These are phyloP conservation scores for Mesocentrotus franciscanus DNA, from an alignment of 53 echinoderm and acorn worm genomes.

Conservation along the genomic window DNA sequence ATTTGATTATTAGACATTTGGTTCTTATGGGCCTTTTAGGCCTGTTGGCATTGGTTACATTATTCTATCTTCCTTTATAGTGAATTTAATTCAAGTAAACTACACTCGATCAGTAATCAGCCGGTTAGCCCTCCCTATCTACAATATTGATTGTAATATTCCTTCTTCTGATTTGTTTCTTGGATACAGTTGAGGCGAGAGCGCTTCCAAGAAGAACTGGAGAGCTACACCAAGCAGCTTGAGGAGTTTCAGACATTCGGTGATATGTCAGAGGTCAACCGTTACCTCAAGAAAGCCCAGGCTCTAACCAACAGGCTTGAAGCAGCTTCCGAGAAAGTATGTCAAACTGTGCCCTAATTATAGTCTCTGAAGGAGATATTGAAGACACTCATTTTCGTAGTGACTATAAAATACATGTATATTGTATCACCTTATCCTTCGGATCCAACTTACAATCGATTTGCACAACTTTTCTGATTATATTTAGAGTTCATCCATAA, in stretches of 20 bases:
- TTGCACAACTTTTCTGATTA: no score
- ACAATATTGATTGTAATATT: not conserved
- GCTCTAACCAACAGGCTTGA: conserved; percentile 93
- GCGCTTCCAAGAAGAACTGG: conserved; percentile 93
- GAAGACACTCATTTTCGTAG: not conserved
- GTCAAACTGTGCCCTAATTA: not conserved
- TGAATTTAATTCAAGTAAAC: not conserved
- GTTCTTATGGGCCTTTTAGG: not conserved
- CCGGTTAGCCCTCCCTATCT: not conserved
- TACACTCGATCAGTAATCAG: not conserved
- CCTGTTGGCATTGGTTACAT: not conserved
- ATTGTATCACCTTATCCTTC: no score
- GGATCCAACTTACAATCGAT: no score
- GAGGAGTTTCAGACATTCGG: conserved; percentile 95
- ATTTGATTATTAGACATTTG: not conserved
- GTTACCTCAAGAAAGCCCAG: conserved; percentile 98
- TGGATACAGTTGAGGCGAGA: conserved; percentile 83
- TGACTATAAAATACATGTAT: not conserved
- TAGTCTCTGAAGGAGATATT: not conserved
- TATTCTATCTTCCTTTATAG: not conserved
- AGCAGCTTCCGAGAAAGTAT: conserved; percentile 88
- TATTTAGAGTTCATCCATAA: no score
- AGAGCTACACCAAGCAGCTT: conserved; percentile 95
- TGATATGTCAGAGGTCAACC: conserved; percentile 84
- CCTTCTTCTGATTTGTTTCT: not conserved